phyloP scores from a whole-genome alignment of 2,113 vertebrate genomes.

The Hyaena hyaena region DNA sequence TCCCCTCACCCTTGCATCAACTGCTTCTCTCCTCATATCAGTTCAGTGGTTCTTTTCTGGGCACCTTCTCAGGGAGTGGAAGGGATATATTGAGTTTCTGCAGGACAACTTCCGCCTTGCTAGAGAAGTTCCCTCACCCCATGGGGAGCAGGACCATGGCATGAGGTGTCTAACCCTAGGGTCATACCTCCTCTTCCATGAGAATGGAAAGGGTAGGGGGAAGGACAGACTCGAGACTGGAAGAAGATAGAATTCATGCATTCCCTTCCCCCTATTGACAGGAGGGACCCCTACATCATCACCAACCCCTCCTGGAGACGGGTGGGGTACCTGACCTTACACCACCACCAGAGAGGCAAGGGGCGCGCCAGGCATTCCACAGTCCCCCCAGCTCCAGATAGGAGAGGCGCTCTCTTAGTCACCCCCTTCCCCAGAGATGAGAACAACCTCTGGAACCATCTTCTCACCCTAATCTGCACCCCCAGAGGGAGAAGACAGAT shows the following conservation, averaged over 20 bases:
- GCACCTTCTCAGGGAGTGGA: neutral
- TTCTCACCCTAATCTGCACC: constrained; percentile 39
- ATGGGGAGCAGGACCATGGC: neutral
- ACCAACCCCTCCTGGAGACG: neutral
- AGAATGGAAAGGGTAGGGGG: neutral
- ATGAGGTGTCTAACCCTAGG: neutral
- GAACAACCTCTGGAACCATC: constrained; percentile 46
- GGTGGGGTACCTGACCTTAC: neutral
- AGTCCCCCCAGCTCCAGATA: neutral
- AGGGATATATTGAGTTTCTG: neutral
- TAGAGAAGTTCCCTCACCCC: neutral
- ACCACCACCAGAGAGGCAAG: neutral
- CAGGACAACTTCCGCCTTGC: neutral
- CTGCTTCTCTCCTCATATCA: neutral
- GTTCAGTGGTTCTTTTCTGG: neutral
- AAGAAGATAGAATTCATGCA: neutral
- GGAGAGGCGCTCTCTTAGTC: neutral
- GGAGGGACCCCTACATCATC: neutral
- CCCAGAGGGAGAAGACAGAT: constrained; percentile 63
- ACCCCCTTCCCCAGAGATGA: neutral
- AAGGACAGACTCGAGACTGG: neutral
- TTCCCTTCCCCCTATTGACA: neutral
- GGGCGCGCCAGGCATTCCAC: neutral
- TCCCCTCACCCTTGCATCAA: too few species aligned
- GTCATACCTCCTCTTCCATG: neutral